A percentile compares a stretch with the other conserved stretches of the same genome.
phyloP scores from a whole-genome alignment of 2,888 invertebrate species.

The Shargacucullia verbasci region DNA sequence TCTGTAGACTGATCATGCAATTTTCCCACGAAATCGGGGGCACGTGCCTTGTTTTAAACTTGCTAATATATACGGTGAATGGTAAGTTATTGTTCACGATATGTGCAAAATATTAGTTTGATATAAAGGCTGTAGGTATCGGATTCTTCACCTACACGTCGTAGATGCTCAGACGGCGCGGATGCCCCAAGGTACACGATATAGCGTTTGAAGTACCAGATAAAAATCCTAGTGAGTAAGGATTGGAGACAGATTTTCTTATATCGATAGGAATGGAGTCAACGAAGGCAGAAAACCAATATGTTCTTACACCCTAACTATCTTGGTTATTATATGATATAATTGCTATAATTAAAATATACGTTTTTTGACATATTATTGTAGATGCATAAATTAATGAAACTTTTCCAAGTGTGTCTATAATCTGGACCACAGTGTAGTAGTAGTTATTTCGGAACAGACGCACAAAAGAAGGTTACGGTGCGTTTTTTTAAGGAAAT shows the following conservation, averaged over 20 bases:
- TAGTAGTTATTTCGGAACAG: slow-evolving; percentile 65
- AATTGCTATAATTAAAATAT: no score
- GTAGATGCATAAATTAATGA: no score
- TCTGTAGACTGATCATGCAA: no score
- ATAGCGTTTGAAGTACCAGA: slow-evolving; percentile 10
- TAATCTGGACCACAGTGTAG: slow-evolving; percentile 41
- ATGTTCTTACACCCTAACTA: no score
- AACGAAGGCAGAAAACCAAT: no score
- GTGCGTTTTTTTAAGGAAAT: slow-evolving; percentile 68
- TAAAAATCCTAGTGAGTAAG: no score
- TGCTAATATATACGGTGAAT: slow-evolving; percentile 20
- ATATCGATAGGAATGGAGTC: no score
- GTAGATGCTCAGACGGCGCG: slow-evolving; percentile 21
- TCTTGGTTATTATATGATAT: no score
- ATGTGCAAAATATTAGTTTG: slow-evolving; percentile 33
- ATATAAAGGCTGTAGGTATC: slow-evolving; percentile 9
- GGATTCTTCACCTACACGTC: slow-evolving; percentile 33
- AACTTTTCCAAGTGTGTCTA: no score
- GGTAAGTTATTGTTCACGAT: slow-evolving; percentile 16
- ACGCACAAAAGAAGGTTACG: slow-evolving; percentile 68
- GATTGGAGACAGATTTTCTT: no score
- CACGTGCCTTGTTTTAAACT: slow-evolving; percentile 7
- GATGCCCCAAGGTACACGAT: slow-evolving; percentile 12
- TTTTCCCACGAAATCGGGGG: not conserved
- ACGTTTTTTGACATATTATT: no score